Evolutionary conservation across 2,113 vertebrate species (phyloP), one percentile per base, ranked within the genome.

Genomic region (Sander vitreus): DNA sequence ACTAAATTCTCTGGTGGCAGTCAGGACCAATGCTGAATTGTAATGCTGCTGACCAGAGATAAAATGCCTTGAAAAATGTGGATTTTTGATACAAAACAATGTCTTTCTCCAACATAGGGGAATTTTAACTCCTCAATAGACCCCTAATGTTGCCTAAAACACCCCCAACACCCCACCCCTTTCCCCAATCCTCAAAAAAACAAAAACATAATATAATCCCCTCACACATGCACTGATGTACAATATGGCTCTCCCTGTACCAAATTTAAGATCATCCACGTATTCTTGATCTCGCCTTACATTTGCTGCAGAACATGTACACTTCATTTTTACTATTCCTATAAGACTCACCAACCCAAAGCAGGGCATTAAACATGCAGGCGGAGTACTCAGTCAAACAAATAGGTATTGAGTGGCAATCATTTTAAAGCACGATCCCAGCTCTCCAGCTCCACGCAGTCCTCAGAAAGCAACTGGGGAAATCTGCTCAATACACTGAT

Each of bases 281-380:
- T 57, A 25, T 21, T 15, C 30, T 36, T 78, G 62, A 85, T 88
- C 81, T 14, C 30, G 47, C 55, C 54, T 78, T 79, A 88, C 66
- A 62, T 23, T 81, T 83, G 10, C 59, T 73, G 51, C 25, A 76
- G 33, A 88, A 83, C 81, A 78, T 90, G 73, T 55, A 10, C 85
- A 84, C 92, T 92, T 81, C 82, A 59, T 81, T 92, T 88, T 89
- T 91, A 89, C 74, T 81, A 27, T 87, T 90, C 80, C 84, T 67
- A 51, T 18, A 62, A 85, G 64, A 72, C 51, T 76, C 55, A 16
- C 39, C 25, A 21, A 59, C 53, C 63, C 33, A 81, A 58, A 71
- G 72, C 80, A 19, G 73, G 14, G 27, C 74, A 89, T 89, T 85
- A 88, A 51, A 72, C 73, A 81, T 87, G 84, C 76, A 59, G 78